Evolutionary conservation across 2,888 invertebrate genomes (phyloP).

Genomic region (Ophion costatus): DNA sequence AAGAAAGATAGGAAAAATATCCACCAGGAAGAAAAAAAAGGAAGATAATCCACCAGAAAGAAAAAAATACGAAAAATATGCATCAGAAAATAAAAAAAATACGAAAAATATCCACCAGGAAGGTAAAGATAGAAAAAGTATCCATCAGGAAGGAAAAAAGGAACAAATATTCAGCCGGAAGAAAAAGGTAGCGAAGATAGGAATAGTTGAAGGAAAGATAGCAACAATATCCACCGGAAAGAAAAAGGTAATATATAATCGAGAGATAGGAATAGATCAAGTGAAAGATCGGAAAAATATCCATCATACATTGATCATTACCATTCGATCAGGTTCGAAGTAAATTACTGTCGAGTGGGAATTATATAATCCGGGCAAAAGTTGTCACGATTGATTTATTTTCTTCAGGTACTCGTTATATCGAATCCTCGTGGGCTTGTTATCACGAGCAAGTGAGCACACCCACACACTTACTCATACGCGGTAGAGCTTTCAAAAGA

Average conservation of each 20-base stretch:
- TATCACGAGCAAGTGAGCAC: slow-evolving; percentile 46
- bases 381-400: slow-evolving; percentile 30
- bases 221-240: no score
- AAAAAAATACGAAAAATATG: no score
- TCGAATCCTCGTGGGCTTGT: slow-evolving; percentile 51
- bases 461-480: slow-evolving; percentile 1
- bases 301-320: not conserved
- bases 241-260: not conserved
- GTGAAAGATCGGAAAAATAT: not conserved
- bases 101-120: no score
- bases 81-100: no score
- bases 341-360: not conserved
- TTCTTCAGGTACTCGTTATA: slow-evolving; percentile 41
- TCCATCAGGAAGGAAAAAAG: no score
- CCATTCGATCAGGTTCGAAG: not conserved
- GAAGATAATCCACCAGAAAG: no score
- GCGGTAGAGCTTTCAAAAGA: slow-evolving; percentile 33
- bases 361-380: slow-evolving; percentile 13
- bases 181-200: not conserved
- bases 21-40: no score
- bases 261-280: not conserved
- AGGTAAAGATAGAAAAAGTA: no score
- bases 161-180: not conserved
- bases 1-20: no score
- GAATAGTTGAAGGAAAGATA: no score